phyloP scores from a whole-genome alignment of 1,140 invertebrate species.

The Caenorhabditis latens region DNA sequence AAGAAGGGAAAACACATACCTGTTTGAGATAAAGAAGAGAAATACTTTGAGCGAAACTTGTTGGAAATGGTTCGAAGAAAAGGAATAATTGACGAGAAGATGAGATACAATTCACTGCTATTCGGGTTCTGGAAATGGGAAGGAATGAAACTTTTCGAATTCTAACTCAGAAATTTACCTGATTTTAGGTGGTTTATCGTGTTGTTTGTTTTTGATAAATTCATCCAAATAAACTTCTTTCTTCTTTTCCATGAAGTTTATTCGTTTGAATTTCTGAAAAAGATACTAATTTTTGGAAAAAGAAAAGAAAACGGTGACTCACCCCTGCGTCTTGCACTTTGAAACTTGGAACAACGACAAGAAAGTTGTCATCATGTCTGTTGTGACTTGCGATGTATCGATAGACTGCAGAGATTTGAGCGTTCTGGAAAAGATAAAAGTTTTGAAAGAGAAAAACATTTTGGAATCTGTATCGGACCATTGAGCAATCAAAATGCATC shows the following conservation, averaged over 20 bases:
- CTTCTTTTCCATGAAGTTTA: slow-evolving; percentile 46
- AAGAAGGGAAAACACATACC: not conserved
- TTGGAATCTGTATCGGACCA: too few relatives aligned
- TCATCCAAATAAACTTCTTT: slow-evolving; percentile 46
- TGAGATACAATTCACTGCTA: slow-evolving; percentile 26
- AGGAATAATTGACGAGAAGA: slow-evolving; percentile 20
- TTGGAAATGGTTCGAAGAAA: slow-evolving; percentile 45
- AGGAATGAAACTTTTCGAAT: too few relatives aligned
- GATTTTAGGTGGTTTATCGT: slow-evolving; percentile 25
- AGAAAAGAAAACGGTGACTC: too few relatives aligned
- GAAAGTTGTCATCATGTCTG: slow-evolving; percentile 24
- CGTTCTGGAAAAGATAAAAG: not conserved
- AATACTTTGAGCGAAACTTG: slow-evolving; percentile 12
- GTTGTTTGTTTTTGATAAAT: slow-evolving; percentile 47
- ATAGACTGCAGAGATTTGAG: slow-evolving; percentile 14
- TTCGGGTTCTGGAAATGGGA: not conserved
- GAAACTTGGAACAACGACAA: slow-evolving; percentile 30
- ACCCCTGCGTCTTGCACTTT: not conserved
- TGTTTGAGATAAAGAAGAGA: slow-evolving; percentile 27
- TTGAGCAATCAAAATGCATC: too few relatives aligned
- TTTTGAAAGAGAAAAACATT: too few relatives aligned
- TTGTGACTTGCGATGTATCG: slow-evolving; percentile 27
- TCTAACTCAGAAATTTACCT: not conserved
- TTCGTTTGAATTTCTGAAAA: slow-evolving; percentile 7
- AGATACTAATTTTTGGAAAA: not conserved